Conservation (phyloP, 2,888 invertebrate species). For the Clivina fossor region DNA sequence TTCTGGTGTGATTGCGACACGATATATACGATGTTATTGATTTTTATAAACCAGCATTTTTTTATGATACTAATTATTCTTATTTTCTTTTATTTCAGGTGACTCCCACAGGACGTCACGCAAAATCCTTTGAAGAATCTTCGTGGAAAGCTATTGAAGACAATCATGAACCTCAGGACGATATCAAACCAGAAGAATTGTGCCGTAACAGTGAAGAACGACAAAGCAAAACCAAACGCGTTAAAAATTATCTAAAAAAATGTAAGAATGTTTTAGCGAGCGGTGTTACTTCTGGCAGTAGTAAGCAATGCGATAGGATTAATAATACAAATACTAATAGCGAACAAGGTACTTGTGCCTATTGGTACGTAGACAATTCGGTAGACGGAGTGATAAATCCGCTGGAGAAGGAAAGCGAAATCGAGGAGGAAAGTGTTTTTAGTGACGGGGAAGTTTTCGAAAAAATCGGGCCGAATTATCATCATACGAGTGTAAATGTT, state of each 20-base stretch:
- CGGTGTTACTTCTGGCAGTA: slow-evolving; percentile 9
- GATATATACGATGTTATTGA: too few relatives aligned
- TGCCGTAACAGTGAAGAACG: slow-evolving; percentile 52
- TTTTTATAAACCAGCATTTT: too few relatives aligned
- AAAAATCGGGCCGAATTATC: slow-evolving; percentile 29
- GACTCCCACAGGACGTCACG: slow-evolving; percentile 50
- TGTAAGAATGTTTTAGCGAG: slow-evolving; percentile 58
- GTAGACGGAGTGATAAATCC: neutral
- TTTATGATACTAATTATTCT: too few relatives aligned
- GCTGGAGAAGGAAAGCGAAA: slow-evolving; percentile 47
- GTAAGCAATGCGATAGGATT: neutral
- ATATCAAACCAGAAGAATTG: slow-evolving; percentile 40
- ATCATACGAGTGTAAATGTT: slow-evolving; percentile 23
- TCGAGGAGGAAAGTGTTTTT: slow-evolving; percentile 15
- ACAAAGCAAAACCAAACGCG: slow-evolving; percentile 58
- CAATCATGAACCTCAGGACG: slow-evolving; percentile 34
- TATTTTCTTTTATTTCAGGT: slow-evolving; percentile 48
- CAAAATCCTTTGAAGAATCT: slow-evolving; percentile 50
- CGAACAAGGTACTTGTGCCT: slow-evolving; percentile 39
- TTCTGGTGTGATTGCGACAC: too few relatives aligned
- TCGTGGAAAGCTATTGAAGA: slow-evolving; percentile 52
- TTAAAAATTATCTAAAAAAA: slow-evolving; percentile 57
- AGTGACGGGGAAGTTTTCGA: slow-evolving; percentile 28
- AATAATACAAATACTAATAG: slow-evolving; percentile 1
- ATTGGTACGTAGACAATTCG: slow-evolving; percentile 45